phyloP scores from a whole-genome alignment of 2,888 invertebrate species.

The Seira ritae region DNA sequence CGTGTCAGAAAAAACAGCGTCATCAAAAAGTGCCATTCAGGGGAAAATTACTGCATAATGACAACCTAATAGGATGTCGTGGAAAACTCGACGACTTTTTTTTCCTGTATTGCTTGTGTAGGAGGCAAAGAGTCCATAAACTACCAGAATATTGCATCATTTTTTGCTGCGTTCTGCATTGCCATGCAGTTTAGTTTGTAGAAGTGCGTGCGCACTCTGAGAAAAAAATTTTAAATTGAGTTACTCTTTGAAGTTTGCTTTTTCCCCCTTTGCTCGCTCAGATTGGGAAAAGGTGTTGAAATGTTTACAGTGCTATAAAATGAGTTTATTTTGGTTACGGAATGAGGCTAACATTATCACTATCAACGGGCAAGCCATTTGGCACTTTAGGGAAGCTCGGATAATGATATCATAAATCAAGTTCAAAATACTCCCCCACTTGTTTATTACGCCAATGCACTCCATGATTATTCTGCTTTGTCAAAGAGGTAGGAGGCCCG shows the following conservation, averaged over 20 bases:
- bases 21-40: not conserved
- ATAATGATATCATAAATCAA: constrained; percentile 45
- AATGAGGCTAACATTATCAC: constrained; percentile 50
- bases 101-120: not conserved
- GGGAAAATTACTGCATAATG: not conserved
- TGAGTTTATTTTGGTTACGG: constrained; percentile 51
- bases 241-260: not conserved
- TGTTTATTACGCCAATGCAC: too few species aligned
- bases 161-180: not conserved
- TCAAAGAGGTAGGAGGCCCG: too few species aligned
- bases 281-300: constrained; percentile 39
- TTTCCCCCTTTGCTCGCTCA: not conserved
- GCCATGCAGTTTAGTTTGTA: not conserved
- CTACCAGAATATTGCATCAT: not conserved
- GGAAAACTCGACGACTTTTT: not conserved
- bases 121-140: constrained; percentile 10
- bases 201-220: not conserved
- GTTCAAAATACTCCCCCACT: not conserved
- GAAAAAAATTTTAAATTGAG: not conserved
- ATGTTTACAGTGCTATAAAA: constrained; percentile 45
- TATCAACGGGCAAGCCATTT: constrained; percentile 41
- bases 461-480: too few species aligned
- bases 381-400: constrained; percentile 46
- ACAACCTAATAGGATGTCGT: not conserved
- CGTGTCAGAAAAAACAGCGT: too few species aligned